Conservation (phyloP, 2,797 vertebrate species). For the Morelia viridis region DNA sequence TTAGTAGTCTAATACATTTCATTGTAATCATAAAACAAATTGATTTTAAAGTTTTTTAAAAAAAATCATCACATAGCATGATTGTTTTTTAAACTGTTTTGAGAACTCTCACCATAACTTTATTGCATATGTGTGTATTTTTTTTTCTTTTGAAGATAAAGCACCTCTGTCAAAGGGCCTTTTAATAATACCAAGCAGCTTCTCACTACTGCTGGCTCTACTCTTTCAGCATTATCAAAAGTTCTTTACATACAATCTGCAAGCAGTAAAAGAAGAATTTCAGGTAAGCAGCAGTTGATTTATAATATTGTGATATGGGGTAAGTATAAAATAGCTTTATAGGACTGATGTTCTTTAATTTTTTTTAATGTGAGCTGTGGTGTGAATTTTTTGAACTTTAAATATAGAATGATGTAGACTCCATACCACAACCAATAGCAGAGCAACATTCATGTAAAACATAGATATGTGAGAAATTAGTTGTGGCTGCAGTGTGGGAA, state of each 20-base stretch:
- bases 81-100: slow-evolving; percentile 16
- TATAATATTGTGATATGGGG: background rate
- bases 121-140: slow-evolving; percentile 45
- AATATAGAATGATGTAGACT: background rate
- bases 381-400: background rate
- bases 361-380: background rate
- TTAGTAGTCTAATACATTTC: background rate
- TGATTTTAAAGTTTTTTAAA: background rate
- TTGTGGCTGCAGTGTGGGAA: background rate
- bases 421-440: background rate
- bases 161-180: slow-evolving; percentile 93
- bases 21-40: slow-evolving; percentile 3
- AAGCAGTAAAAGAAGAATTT: slow-evolving; percentile 81
- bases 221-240: slow-evolving; percentile 88
- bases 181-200: slow-evolving; percentile 84
- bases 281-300: slow-evolving; percentile 78
- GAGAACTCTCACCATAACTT: slow-evolving; percentile 14
- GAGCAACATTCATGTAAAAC: background rate
- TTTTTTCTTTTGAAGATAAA: slow-evolving; percentile 82
- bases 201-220: slow-evolving; percentile 86
- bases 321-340: background rate
- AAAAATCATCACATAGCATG: background rate
- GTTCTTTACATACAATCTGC: slow-evolving; percentile 86
- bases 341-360: background rate
- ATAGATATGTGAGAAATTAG: background rate